phyloP scores from a whole-genome alignment of 2,888 invertebrate genomes.

The Argyresthia goedartella region DNA sequence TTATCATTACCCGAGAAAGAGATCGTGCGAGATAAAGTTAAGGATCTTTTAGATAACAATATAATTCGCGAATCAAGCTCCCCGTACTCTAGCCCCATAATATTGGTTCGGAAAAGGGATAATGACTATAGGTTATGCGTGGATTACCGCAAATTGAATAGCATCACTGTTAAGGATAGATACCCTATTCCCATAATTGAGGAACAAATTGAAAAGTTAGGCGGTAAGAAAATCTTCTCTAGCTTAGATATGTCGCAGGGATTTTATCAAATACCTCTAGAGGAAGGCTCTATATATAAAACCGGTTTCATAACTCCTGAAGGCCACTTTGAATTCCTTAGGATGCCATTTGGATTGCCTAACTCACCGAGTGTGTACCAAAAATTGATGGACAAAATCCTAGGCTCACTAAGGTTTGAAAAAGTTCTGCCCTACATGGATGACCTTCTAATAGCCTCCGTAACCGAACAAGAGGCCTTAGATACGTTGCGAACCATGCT shows the following conservation, averaged over 20 bases:
- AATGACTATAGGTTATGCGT: too few species aligned
- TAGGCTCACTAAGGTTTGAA: conserved; percentile 5
- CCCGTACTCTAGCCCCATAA: too few species aligned
- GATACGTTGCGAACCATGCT: neutral
- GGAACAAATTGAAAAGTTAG: too few species aligned
- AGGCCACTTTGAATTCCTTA: conserved; percentile 9
- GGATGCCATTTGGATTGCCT: conserved; percentile 1
- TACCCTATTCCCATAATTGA: too few species aligned
- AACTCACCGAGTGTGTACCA: conserved; percentile 1
- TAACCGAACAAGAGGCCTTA: neutral
- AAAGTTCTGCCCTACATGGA: conserved; percentile 3
- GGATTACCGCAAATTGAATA: too few species aligned
- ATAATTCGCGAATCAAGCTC: neutral
- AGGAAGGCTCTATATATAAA: neutral
- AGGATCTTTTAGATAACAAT: neutral
- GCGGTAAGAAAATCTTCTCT: conserved; percentile 1
- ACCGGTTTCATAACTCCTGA: conserved; percentile 11
- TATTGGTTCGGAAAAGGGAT: too few species aligned
- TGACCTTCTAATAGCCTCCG: neutral
- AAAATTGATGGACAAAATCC: conserved; percentile 9
- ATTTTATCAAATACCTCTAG: conserved; percentile 7
- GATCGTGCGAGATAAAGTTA: neutral
- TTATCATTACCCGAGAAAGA: neutral
- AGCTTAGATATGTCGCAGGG: conserved; percentile 8
- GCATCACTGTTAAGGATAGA: too few species aligned